These are phyloP conservation scores for Portevinia maculata DNA, from an alignment of 2,888 invertebrate species.

Conservation along the genomic window DNA sequence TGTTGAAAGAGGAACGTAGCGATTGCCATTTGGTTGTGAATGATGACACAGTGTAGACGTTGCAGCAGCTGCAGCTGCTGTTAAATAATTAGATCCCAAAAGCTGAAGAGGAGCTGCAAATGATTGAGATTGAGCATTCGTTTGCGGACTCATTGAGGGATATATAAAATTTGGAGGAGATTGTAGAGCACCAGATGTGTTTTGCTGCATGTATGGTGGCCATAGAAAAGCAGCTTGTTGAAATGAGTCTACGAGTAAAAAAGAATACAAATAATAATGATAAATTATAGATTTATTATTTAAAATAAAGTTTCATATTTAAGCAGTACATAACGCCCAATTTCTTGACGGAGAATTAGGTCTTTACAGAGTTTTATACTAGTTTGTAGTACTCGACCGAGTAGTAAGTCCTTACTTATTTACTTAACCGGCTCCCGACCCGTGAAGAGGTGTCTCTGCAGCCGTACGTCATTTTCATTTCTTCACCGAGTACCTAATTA, in stretches of 20 bases:
- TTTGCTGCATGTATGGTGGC: slow-evolving; percentile 81
- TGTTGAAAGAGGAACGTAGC: slow-evolving; percentile 86
- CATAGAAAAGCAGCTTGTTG: slow-evolving; percentile 81
- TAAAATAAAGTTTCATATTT: too few species aligned
- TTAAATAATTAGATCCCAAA: slow-evolving; percentile 85
- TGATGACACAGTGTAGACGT: slow-evolving; percentile 85
- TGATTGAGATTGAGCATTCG: slow-evolving; percentile 77
- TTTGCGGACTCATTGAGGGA: slow-evolving; percentile 80
- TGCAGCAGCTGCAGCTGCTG: slow-evolving; percentile 83
- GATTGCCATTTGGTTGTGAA: slow-evolving; percentile 87
- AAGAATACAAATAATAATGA: background rate
- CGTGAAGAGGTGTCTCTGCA: too few species aligned
- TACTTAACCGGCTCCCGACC: too few species aligned
- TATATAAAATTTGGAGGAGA: slow-evolving; percentile 80
- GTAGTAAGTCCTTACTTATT: too few species aligned
- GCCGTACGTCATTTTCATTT: too few species aligned
- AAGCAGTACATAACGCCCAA: too few species aligned
- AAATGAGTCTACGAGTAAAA: slow-evolving; percentile 78
- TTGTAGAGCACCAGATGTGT: slow-evolving; percentile 78
- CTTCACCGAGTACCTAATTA: too few species aligned
- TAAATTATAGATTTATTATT: background rate
- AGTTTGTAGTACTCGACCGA: too few species aligned
- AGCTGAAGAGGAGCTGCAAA: slow-evolving; percentile 86
- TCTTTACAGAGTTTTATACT: too few species aligned
- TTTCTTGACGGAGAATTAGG: too few species aligned